phyloP scores from a whole-genome alignment of 2,888 invertebrate species.

The Eledone cirrhosa region DNA sequence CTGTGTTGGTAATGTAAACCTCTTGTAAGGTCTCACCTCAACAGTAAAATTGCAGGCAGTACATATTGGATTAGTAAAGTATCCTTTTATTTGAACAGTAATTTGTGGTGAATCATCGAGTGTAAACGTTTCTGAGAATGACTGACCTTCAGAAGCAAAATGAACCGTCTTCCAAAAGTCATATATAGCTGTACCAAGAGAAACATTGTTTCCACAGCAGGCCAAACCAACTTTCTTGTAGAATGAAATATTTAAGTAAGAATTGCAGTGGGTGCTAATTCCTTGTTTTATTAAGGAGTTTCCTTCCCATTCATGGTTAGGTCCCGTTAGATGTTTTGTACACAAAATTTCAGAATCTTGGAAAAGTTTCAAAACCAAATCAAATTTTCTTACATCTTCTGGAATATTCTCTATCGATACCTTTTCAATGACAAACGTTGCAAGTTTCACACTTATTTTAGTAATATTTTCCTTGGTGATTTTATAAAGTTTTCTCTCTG shows the following conservation, averaged over 20 bases:
- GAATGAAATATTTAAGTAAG: constrained; percentile 56
- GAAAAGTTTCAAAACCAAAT: not conserved
- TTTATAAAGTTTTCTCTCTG: constrained; percentile 64
- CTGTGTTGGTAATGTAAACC: constrained; percentile 63
- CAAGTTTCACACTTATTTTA: constrained; percentile 35
- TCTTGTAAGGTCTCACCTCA: constrained; percentile 49
- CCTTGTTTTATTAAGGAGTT: constrained; percentile 47
- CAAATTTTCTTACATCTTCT: not conserved
- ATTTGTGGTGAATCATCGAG: not conserved
- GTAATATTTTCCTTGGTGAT: constrained; percentile 52
- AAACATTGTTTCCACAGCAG: constrained; percentile 49
- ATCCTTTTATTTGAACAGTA: not conserved
- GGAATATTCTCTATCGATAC: not conserved
- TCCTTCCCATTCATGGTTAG: constrained; percentile 47
- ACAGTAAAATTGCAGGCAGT: constrained; percentile 1
- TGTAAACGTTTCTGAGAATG: not conserved
- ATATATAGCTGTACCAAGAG: constrained; percentile 33
- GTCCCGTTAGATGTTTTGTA: constrained; percentile 44
- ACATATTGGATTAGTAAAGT: not conserved
- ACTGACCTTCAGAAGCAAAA: not conserved
- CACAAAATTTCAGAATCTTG: constrained; percentile 31
- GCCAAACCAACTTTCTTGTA: constrained; percentile 62
- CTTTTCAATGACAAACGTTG: constrained; percentile 10
- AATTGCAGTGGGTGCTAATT: not conserved
- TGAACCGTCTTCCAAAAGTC: constrained; percentile 32